Evolutionary conservation across 2,888 invertebrate species (phyloP).

Genomic region (Platycheirus albimanus): DNA sequence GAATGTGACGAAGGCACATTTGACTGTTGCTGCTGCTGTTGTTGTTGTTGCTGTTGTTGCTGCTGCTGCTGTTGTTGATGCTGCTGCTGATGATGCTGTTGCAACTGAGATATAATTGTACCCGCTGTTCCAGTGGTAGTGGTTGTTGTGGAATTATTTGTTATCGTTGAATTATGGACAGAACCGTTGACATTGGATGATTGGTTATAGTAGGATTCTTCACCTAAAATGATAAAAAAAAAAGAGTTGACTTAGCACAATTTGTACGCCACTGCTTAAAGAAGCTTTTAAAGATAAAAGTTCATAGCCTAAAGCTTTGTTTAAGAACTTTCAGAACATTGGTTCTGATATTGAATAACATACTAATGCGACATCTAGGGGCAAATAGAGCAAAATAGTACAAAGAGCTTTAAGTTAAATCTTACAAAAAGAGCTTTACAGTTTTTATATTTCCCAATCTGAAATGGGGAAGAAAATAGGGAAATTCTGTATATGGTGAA

Average conservation of each 20-base stretch:
- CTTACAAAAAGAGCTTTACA: no score
- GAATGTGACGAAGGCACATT: slow-evolving; percentile 81
- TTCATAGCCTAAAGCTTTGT: neutral
- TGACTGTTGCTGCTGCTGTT: slow-evolving; percentile 72
- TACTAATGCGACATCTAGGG: neutral
- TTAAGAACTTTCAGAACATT: neutral
- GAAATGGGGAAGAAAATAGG: no score
- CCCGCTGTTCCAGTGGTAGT: slow-evolving; percentile 79
- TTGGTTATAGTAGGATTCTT: slow-evolving; percentile 81
- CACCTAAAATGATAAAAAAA: slow-evolving; percentile 76
- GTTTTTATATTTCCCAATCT: no score
- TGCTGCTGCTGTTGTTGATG: slow-evolving; percentile 76
- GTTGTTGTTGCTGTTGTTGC: slow-evolving; percentile 76
- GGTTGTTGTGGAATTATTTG: slow-evolving; percentile 79
- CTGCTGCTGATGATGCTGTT: slow-evolving; percentile 77
- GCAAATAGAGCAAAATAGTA: neutral
- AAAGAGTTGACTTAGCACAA: neutral
- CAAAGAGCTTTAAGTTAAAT: no score
- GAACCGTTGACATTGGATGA: slow-evolving; percentile 80
- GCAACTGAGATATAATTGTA: slow-evolving; percentile 76
- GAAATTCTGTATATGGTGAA: no score
- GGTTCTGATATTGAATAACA: neutral
- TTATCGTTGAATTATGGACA: slow-evolving; percentile 81
- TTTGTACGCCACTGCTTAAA: slow-evolving; percentile 9
- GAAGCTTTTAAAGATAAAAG: neutral